These are phyloP conservation scores for Monarcha castaneiventris DNA, from an alignment of 2,113 vertebrate species.

Conservation along the genomic window DNA sequence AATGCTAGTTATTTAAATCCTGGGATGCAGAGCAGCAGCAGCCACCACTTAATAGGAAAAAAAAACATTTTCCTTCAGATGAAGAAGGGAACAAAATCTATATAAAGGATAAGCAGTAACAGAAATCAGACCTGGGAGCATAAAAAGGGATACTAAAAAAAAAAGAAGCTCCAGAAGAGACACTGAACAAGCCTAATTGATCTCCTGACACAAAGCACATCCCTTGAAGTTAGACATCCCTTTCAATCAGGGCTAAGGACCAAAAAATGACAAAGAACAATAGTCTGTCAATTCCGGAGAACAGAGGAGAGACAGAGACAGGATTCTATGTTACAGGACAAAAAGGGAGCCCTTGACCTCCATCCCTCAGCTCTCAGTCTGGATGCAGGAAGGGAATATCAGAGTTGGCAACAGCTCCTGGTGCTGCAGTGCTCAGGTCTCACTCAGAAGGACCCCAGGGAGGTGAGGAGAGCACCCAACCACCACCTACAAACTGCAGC, in stretches of 20 bases:
- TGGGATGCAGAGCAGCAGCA: neutral
- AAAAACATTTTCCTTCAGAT: neutral
- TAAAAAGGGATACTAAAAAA: neutral
- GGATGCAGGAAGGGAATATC: neutral
- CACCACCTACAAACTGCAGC: neutral
- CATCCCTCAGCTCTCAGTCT: neutral
- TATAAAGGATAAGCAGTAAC: neutral
- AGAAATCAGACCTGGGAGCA: neutral
- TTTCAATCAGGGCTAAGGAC: neutral
- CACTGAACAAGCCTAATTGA: neutral
- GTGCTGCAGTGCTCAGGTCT: neutral
- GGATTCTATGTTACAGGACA: neutral
- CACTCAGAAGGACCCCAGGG: neutral
- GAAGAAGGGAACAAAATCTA: neutral
- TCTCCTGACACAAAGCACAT: neutral
- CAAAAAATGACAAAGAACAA: neutral
- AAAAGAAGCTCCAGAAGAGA: neutral
- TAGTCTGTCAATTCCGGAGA: neutral
- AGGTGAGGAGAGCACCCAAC: neutral
- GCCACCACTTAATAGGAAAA: neutral
- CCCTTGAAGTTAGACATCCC: neutral
- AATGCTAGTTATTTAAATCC: conserved; percentile 30
- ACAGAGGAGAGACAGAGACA: neutral
- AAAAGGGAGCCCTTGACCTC: neutral
- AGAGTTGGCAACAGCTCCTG: neutral